Evolutionary conservation across 2,113 vertebrate genomes (phyloP).

Genomic region (Himantopus leucocephalus): DNA sequence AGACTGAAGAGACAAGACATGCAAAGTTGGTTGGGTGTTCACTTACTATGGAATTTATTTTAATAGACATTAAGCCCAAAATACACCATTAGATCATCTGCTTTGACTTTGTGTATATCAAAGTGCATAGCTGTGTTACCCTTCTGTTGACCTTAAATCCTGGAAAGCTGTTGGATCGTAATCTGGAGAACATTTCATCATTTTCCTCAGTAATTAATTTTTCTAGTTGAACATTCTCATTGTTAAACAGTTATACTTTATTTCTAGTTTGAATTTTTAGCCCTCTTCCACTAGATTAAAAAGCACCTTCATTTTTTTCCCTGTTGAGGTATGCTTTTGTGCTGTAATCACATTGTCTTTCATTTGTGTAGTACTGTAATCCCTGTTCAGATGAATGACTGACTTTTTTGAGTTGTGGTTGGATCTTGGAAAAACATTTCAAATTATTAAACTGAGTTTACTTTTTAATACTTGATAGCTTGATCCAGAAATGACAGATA

Average conservation of each 20-base stretch:
- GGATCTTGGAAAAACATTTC: not conserved
- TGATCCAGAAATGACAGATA: not conserved
- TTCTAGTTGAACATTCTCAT: not conserved
- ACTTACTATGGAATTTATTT: constrained; percentile 2
- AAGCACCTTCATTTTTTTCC: not conserved
- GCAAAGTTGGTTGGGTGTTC: constrained; percentile 72
- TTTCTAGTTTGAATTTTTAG: not conserved
- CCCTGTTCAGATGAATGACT: not conserved
- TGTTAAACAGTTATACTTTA: not conserved
- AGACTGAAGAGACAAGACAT: constrained; percentile 74
- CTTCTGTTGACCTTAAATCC: not conserved
- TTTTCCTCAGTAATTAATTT: not conserved
- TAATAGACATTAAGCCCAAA: not conserved
- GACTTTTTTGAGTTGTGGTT: not conserved
- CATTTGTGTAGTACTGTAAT: not conserved
- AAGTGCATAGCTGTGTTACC: not conserved
- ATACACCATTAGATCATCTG: not conserved
- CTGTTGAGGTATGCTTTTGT: not conserved
- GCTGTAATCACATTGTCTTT: not conserved
- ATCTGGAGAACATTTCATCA: not conserved
- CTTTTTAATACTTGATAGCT: not conserved
- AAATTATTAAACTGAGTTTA: not conserved
- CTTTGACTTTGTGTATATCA: not conserved
- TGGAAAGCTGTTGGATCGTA: not conserved
- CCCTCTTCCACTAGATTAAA: not conserved